Conservation (phyloP, 2,888 invertebrate species). For the Heliconius ismenius region DNA sequence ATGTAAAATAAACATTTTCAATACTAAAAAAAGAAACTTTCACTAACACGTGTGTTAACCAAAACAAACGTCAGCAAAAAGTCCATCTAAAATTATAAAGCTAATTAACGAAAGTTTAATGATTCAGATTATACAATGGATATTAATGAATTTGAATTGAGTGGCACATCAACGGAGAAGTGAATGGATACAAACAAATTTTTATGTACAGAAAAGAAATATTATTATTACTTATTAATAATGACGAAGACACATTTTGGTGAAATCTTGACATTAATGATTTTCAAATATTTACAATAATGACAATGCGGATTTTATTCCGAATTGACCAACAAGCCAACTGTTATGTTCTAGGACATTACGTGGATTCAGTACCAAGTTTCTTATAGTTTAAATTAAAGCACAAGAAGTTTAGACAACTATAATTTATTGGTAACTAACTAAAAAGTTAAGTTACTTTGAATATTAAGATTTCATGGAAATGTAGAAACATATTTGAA, state of each 20-base stretch:
- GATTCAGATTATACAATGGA: constrained; percentile 64
- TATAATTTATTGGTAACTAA: not conserved
- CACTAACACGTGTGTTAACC: no score
- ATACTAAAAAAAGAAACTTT: no score
- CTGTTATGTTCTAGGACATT: constrained; percentile 66
- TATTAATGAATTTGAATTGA: constrained; percentile 77
- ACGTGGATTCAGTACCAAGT: constrained; percentile 60
- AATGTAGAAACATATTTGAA: not conserved
- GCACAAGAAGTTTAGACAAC: not conserved
- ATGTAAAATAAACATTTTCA: no score
- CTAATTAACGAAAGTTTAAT: constrained; percentile 74
- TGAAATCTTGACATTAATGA: constrained; percentile 52
- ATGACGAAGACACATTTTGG: constrained; percentile 51
- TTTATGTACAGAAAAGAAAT: constrained; percentile 46
- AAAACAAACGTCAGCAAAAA: no score
- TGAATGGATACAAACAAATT: constrained; percentile 42
- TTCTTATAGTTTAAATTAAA: constrained; percentile 11
- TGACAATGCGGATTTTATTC: constrained; percentile 48
- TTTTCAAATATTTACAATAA: constrained; percentile 67
- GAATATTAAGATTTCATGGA: not conserved
- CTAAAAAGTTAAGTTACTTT: not conserved
- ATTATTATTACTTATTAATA: constrained; percentile 37
- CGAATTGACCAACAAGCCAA: constrained; percentile 64
- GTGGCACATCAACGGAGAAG: constrained; percentile 62
- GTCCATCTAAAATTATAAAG: constrained; percentile 66